Evolutionary conservation across 2,113 vertebrate species (phyloP), one percentile per base, ranked within the genome.

Genomic region (Gasterosteus nipponicus): DNA sequence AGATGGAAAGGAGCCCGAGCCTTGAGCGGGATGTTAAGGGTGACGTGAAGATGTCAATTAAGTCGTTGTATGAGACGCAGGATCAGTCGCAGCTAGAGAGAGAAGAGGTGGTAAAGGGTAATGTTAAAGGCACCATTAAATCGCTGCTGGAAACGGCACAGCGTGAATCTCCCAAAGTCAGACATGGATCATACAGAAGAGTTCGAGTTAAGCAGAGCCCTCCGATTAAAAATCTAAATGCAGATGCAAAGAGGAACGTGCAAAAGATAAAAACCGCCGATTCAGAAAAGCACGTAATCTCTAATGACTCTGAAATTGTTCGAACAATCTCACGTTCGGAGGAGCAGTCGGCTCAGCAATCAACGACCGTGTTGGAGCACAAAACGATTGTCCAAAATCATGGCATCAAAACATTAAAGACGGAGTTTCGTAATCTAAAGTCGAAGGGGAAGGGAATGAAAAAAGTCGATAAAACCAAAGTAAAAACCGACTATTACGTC

Each of bases 101-200:
- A 82, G 93, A 94, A 62, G 90, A 94, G 71, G 90, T 93, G 66
- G 87, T 93, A 83, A 93, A 91, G 74, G 94, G 93, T 62, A 94
- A 93, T 31, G 92, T 92, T 56, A 94, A 94, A 90, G 93, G 92
- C 29, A 92, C 91, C 0, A 92, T 95, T 85, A 95, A 94, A 83
- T 93, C 94, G 12, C 82, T 94, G 78, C 10, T 94, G 89, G 93
- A 95, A 90, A 94, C 89, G 41, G 92, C 94, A 46, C 93, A 95
- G 67, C 91, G 93, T 69, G 92, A 93, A 81, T 80, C 89, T 73
- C 86, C 92, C 42, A 93, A 93, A 82, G 87, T 89, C 77, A 88
- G 46, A 76, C 89, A 77, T 31, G 85, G 92, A 65, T 85, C 92
- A 18, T 91, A 92, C 84, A 94, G 93, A 91, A 94, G 89, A 83